Base-by-base conservation (phyloP, 2,113 vertebrate genomes). In the Eira barbara region DNA sequence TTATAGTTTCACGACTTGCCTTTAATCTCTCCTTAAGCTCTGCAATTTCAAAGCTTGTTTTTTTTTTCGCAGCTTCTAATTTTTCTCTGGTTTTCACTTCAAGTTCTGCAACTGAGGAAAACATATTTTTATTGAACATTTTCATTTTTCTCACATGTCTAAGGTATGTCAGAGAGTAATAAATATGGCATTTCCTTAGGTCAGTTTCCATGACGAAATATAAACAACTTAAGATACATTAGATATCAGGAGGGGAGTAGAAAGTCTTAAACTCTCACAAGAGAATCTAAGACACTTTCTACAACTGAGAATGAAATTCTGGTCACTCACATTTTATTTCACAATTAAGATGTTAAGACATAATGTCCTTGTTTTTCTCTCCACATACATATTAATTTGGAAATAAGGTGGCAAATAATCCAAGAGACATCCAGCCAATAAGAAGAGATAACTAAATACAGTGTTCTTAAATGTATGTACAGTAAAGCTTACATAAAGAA, bases 21-120 rank as follows among this genome's bases (percentile, higher is more conserved):
- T 99, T 99, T 95, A 99, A 98, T 98, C 99, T 99, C 98, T 99
- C 99, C 98, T 99, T 99, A 96, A 99, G 99, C 97, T 99, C 99
- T 13, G 99, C 99, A 83, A 99, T 99, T 99, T 99, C 99, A 98
- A 99, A 99, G 97, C 99, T 99, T 73, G 99, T 99, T 98, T 99
- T 99, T 98, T 99, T 99, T 99, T 99, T 99, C 23, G 99, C 99
- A 27, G 99, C 98, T 98, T 99, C 99, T 88, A 99, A 97, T 97
- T 99, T 99, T 98, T 99, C 99, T 95, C 99, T 99, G 27, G 99
- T 99, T 98, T 99, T 99, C 90, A 99, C 98, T 99, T 99, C 99
- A 97, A 99, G 99, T 98, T 99, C 99, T 97, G 99, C 98, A 98
- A 99, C 99, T 99, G 74, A 52, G 80, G 81, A 96, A 98, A 96